These are phyloP conservation scores for Prionailurus viverrinus DNA, from an alignment of 2,113 vertebrate species.

Conservation along the genomic window DNA sequence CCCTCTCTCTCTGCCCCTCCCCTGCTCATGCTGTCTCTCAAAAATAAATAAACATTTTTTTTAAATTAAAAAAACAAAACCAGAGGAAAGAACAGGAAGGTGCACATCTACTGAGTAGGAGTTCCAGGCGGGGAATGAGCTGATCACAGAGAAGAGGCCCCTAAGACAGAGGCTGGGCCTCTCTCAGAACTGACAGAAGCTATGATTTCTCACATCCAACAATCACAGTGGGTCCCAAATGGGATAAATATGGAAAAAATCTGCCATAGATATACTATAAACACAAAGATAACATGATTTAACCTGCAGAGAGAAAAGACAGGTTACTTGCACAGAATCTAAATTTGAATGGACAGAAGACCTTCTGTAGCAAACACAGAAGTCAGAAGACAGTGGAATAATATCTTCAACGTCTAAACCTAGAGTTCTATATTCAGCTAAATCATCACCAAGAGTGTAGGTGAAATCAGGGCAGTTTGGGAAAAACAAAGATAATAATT, in stretches of 20 bases:
- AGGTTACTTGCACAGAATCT: neutral
- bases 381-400: neutral
- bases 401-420: neutral
- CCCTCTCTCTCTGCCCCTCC: too few species aligned
- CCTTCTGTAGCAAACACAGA: neutral
- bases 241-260: neutral
- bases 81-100: neutral
- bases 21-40: too few species aligned
- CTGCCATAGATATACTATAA: neutral
- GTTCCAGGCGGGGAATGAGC: neutral
- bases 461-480: neutral
- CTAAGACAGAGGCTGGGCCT: neutral
- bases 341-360: neutral
- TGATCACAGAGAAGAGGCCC: neutral
- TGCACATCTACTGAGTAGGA: rapidly evolving
- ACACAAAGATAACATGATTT: neutral
- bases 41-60: too few species aligned
- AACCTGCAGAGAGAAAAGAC: neutral
- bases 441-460: neutral
- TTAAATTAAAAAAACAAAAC: neutral
- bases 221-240: neutral
- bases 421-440: neutral
- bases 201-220: neutral
- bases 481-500: neutral
- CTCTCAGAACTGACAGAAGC: neutral